Conservation (phyloP, 2,113 vertebrate species). For the Apteryx owenii region DNA sequence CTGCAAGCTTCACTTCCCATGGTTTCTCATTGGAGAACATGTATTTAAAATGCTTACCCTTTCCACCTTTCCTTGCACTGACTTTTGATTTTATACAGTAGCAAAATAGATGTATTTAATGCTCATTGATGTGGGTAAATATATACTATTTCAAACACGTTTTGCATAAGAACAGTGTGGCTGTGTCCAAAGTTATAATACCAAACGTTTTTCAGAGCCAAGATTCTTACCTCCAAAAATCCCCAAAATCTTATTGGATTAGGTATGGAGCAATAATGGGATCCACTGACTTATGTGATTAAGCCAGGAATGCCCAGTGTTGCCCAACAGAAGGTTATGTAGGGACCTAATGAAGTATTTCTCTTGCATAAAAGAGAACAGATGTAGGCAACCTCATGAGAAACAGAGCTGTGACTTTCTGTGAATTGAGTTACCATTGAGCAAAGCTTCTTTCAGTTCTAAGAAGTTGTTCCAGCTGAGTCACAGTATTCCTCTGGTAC, state of each 20-base stretch:
- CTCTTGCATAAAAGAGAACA: conserved; percentile 55
- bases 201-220: conserved; percentile 8
- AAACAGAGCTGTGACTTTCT: conserved; percentile 44
- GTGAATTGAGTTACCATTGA: conserved; percentile 20
- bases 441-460: conserved; percentile 30
- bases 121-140: neutral
- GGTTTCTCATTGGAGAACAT: neutral
- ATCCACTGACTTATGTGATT: conserved; percentile 53
- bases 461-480: conserved; percentile 4
- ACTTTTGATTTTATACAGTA: neutral
- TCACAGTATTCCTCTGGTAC: conserved; percentile 33
- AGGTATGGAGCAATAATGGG: conserved; percentile 58
- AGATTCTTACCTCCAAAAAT: conserved; percentile 13
- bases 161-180: neutral
- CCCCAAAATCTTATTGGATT: conserved; percentile 41
- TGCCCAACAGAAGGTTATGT: conserved; percentile 53
- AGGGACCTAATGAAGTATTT: conserved; percentile 51
- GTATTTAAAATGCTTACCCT: neutral
- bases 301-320: conserved; percentile 56
- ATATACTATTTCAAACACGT: neutral
- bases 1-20: neutral
- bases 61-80: neutral
- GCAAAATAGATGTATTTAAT: neutral
- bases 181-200: conserved; percentile 13
- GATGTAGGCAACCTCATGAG: conserved; percentile 57